phyloP scores from a whole-genome alignment of 2,113 vertebrate species.

The Lepisosteus oculatus region DNA sequence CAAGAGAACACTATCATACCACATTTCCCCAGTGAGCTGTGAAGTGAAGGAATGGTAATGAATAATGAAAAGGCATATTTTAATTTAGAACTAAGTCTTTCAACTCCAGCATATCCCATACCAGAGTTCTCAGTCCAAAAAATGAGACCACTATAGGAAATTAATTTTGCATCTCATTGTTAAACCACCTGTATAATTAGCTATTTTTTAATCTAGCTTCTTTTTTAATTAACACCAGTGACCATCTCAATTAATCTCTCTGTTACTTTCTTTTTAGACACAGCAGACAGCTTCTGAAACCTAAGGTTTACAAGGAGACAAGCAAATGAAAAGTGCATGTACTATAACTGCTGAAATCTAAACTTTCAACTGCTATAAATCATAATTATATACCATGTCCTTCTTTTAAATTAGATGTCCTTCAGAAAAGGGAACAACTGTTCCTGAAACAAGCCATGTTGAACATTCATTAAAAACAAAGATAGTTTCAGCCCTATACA shows the following conservation, averaged over 20 bases:
- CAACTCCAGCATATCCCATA: not conserved
- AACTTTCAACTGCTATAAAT: too few relatives aligned
- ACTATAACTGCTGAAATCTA: not conserved
- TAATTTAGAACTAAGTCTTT: not conserved
- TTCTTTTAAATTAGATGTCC: too few relatives aligned
- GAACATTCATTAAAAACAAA: too few relatives aligned
- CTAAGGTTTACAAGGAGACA: too few relatives aligned
- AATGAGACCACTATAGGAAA: not conserved
- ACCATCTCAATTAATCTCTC: not conserved
- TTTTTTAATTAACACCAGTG: conserved; percentile 10
- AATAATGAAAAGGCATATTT: not conserved
- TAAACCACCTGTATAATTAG: not conserved
- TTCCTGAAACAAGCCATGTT: too few relatives aligned
- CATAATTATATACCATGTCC: too few relatives aligned
- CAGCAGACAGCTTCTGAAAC: too few relatives aligned
- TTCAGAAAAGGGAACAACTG: too few relatives aligned
- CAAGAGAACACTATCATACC: not conserved
- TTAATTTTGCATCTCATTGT: conserved; percentile 2
- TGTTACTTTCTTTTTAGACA: too few relatives aligned
- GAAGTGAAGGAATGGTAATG: not conserved
- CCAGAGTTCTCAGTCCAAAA: not conserved
- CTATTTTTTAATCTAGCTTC: conserved; percentile 3
- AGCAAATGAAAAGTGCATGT: not conserved
- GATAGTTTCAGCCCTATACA: too few relatives aligned
- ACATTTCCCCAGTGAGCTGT: not conserved